phyloP scores from a whole-genome alignment of 2,113 vertebrate genomes.

The Odobenus rosmarus region DNA sequence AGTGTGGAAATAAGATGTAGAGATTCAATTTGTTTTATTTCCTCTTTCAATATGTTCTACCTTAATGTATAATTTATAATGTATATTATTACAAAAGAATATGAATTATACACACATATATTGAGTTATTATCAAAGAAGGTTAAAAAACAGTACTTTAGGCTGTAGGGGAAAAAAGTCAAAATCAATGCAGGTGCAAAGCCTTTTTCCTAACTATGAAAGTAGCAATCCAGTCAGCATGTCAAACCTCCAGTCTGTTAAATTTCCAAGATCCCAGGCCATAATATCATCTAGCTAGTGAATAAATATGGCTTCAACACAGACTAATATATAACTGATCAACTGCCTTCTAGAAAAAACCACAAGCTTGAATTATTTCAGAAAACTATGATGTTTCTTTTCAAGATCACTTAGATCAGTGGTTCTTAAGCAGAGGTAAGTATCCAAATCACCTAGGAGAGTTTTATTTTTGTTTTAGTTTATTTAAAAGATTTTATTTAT shows the following conservation, averaged over 20 bases:
- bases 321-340: background rate
- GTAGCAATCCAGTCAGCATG: background rate
- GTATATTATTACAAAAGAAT: background rate
- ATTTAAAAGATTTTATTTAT: no score
- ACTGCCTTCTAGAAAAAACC: background rate
- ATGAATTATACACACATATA: background rate
- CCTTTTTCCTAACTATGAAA: background rate
- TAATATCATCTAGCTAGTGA: background rate
- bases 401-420: background rate
- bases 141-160: background rate
- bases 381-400: background rate
- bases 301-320: background rate
- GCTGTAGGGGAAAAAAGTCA: background rate
- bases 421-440: background rate
- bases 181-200: background rate
- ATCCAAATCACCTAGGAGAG: background rate
- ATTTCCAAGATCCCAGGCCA: background rate
- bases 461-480: no score
- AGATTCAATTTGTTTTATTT: background rate
- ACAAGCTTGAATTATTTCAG: background rate
- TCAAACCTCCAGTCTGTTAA: background rate
- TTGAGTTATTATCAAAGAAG: background rate
- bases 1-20: background rate
- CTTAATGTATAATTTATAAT: background rate
- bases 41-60: background rate